Evolutionary conservation across 2,797 vertebrate genomes (phyloP).

Genomic region (Enteromius treurensis): DNA sequence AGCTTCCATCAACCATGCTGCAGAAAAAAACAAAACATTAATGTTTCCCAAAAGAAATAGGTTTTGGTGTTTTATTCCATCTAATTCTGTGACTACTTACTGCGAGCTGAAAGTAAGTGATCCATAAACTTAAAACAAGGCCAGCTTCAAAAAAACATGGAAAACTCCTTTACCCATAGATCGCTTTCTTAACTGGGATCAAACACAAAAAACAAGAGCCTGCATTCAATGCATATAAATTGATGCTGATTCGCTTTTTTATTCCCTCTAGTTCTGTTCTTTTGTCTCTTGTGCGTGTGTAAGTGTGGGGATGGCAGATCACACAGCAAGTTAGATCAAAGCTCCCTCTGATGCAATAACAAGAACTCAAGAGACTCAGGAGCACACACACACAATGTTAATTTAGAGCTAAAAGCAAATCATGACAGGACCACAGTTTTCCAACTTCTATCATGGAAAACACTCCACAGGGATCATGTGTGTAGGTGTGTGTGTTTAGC

Average conservation of each 20-base stretch:
- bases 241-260: conserved; percentile 8
- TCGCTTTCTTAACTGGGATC: conserved; percentile 6
- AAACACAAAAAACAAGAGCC: conserved; percentile 27
- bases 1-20: conserved; percentile 39
- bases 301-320: conserved; percentile 31
- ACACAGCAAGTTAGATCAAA: conserved; percentile 44
- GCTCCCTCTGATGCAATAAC: conserved; percentile 24
- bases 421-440: conserved; percentile 41
- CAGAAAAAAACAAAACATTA: conserved; percentile 35
- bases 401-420: conserved; percentile 52
- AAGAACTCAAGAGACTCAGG: conserved; percentile 7
- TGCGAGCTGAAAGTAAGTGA: conserved; percentile 33
- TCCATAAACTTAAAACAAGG: conserved; percentile 26
- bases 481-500: conserved; percentile 31
- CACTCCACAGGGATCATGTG: conserved; percentile 32
- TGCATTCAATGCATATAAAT: conserved; percentile 34
- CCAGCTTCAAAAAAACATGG: conserved; percentile 1
- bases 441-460: conserved; percentile 49
- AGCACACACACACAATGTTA: conserved; percentile 41
- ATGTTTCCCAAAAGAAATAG: conserved; percentile 49
- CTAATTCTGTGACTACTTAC: conserved; percentile 32
- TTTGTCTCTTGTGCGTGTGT: conserved; percentile 21
- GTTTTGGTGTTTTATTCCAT: conserved; percentile 40
- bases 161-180: conserved; percentile 27
- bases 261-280: conserved; percentile 16